phyloP scores from a whole-genome alignment of 1,140 invertebrate genomes.

The Drosophila takahashii region DNA sequence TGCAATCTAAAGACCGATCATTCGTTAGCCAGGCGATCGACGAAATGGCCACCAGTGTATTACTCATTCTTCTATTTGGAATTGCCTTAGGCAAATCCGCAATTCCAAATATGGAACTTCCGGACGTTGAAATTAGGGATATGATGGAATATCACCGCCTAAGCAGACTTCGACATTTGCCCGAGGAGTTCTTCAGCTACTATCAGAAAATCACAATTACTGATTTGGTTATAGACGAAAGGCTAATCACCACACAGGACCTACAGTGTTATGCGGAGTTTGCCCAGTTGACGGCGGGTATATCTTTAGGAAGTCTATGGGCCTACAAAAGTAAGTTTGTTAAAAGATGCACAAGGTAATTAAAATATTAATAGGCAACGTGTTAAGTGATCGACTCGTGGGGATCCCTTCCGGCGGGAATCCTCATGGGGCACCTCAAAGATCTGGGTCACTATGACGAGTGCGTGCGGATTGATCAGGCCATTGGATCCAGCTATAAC shows the following conservation, averaged over 20 bases:
- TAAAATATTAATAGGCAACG: neutral
- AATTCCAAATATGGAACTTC: neutral
- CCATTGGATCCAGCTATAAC: neutral
- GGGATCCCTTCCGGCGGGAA: constrained; percentile 67
- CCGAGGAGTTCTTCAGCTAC: constrained; percentile 28
- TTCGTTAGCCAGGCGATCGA: neutral
- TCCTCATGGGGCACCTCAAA: constrained; percentile 42
- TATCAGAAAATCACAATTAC: constrained; percentile 40
- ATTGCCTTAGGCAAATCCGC: neutral
- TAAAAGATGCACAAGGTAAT: no score
- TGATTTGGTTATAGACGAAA: constrained; percentile 23
- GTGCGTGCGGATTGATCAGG: constrained; percentile 55
- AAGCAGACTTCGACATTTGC: constrained; percentile 28
- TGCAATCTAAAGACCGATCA: neutral
- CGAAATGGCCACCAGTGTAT: neutral
- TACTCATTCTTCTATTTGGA: neutral
- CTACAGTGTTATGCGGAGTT: constrained; percentile 58
- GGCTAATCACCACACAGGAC: constrained; percentile 41
- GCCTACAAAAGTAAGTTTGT: constrained; percentile 50
- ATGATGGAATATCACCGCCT: neutral
- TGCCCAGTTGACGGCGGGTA: constrained; percentile 3
- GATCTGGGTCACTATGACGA: constrained; percentile 67
- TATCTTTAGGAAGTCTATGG: constrained; percentile 37
- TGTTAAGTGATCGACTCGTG: constrained; percentile 70
- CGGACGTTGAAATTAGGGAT: neutral